Conservation (phyloP, 2,888 invertebrate species). For the Mesoligia furuncula region DNA sequence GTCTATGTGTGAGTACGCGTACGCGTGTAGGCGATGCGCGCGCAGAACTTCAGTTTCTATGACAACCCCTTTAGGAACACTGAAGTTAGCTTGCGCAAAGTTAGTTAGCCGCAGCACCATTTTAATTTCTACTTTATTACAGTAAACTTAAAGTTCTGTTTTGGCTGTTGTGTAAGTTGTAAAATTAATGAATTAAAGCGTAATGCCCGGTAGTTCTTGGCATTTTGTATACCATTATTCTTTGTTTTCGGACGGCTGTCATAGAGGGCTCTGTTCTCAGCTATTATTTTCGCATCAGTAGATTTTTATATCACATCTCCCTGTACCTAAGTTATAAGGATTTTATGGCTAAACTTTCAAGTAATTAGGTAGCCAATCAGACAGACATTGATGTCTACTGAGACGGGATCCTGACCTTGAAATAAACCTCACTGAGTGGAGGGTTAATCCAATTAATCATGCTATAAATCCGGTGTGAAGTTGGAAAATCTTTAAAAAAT, state of each 20-base stretch:
- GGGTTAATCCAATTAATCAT: conserved; percentile 42
- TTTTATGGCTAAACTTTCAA: conserved; percentile 16
- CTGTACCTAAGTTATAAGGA: background rate
- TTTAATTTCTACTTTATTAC: conserved; percentile 52
- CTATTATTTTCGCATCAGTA: conserved; percentile 2
- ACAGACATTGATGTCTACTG: conserved; percentile 4
- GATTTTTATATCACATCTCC: background rate
- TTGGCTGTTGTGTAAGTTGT: conserved; percentile 69
- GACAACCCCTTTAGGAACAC: conserved; percentile 89
- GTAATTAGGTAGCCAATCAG: conserved; percentile 31
- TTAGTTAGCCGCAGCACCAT: conserved; percentile 63
- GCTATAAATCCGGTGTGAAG: background rate
- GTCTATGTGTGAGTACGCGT: conserved; percentile 71
- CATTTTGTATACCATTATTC: conserved; percentile 85
- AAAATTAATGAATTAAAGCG: conserved; percentile 89
- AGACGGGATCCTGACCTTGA: conserved; percentile 10
- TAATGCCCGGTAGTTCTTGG: conserved; percentile 85
- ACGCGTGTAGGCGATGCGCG: conserved; percentile 85
- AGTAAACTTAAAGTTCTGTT: conserved; percentile 54
- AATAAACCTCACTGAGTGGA: background rate
- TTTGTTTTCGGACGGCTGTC: conserved; percentile 76
- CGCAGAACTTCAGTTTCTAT: conserved; percentile 89
- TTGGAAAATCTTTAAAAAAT: background rate
- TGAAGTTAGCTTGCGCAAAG: conserved; percentile 83
- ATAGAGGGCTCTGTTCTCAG: conserved; percentile 73